Percentiles rank a stretch among this genome's conserved stretches.
Conservation (phyloP, 2,888 invertebrate genomes). For the Ichneumon xanthorius region DNA sequence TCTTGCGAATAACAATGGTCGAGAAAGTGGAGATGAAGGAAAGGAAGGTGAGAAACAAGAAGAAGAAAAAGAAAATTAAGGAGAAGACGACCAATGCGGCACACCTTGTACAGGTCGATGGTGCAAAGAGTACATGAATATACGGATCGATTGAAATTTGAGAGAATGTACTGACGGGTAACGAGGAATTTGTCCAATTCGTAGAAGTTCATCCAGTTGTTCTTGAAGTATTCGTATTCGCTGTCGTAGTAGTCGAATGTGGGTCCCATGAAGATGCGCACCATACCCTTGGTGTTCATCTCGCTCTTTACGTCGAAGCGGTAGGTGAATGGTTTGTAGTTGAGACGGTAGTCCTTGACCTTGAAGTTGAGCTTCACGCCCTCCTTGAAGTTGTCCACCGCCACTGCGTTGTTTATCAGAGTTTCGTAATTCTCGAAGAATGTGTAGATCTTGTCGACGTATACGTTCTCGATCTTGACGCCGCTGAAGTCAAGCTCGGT, state of each 20-base stretch:
- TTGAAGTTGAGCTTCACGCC: conserved; percentile 86
- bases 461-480: conserved; percentile 88
- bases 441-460: conserved; percentile 89
- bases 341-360: conserved; percentile 89
- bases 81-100: not conserved
- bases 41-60: not conserved
- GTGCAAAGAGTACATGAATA: not conserved
- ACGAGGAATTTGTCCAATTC: conserved; percentile 87
- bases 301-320: conserved; percentile 88
- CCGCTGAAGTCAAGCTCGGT: conserved; percentile 87
- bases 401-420: conserved; percentile 88
- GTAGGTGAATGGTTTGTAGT: conserved; percentile 89
- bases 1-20: not conserved
- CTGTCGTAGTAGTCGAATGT: conserved; percentile 87
- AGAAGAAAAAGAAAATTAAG: not conserved
- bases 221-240: conserved; percentile 85
- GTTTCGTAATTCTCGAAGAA: conserved; percentile 89
- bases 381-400: conserved; percentile 84
- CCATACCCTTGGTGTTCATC: conserved; percentile 86
- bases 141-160: not conserved
- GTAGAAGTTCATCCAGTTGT: conserved; percentile 86
- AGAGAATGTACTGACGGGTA: conserved; percentile 84
- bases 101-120: not conserved
- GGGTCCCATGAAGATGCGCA: conserved; percentile 90
- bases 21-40: not conserved